These are phyloP conservation scores for Aspiorhynchus laticeps DNA, from an alignment of 2,113 vertebrate species.

Conservation along the genomic window DNA sequence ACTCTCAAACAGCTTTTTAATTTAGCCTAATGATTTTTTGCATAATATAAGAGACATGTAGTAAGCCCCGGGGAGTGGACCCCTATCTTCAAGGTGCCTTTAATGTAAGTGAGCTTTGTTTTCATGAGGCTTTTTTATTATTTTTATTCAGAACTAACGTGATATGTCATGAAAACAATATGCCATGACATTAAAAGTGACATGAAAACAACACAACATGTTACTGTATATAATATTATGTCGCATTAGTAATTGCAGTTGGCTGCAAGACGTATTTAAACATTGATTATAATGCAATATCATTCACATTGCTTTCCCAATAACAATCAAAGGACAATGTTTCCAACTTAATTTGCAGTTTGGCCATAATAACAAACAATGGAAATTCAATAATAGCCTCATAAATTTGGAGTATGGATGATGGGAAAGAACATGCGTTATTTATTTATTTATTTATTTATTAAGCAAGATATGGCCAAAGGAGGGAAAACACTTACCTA, in stretches of 20 bases:
- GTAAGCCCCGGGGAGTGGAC: slow-evolving; percentile 73
- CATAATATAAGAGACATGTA: slow-evolving; percentile 80
- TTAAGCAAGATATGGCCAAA: not conserved
- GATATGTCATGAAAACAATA: slow-evolving; percentile 37
- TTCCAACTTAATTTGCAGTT: slow-evolving; percentile 1
- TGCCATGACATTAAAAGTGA: not conserved
- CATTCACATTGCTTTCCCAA: not conserved
- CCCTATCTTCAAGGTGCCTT: slow-evolving; percentile 81
- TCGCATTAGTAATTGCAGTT: slow-evolving; percentile 17
- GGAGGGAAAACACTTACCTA: not conserved
- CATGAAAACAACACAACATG: slow-evolving; percentile 33
- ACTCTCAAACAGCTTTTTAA: slow-evolving; percentile 84
- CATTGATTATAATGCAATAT: not conserved
- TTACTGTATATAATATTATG: not conserved
- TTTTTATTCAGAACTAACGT: slow-evolving; percentile 44
- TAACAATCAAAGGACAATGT: slow-evolving; percentile 9
- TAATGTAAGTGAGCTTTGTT: slow-evolving; percentile 70
- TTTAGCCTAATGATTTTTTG: slow-evolving; percentile 84
- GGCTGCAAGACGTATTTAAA: not conserved
- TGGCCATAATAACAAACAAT: not conserved
- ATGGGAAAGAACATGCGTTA: no score
- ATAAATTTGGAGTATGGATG: not conserved
- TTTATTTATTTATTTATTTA: not conserved
- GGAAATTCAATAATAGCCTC: not conserved
- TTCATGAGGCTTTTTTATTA: slow-evolving; percentile 60